Conservation (phyloP, 2,797 vertebrate genomes). For the Arnoldichthys spilopterus region DNA sequence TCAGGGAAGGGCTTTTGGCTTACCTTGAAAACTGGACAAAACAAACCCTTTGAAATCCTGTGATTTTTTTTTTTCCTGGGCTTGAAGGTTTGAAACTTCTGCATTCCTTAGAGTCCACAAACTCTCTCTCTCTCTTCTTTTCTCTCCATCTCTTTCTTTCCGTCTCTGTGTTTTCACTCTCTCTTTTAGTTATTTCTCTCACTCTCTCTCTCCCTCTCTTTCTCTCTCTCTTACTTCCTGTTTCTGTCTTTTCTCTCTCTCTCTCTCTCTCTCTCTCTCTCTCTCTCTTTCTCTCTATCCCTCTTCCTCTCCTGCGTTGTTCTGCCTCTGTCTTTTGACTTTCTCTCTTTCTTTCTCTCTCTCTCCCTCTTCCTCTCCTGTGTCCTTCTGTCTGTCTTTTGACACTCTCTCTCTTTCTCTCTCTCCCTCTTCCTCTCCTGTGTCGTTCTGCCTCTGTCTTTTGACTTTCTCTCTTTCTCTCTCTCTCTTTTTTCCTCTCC, state of each 20-base stretch:
- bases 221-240: no score
- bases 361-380: neutral
- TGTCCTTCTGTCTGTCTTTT: neutral
- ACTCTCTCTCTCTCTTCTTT: neutral
- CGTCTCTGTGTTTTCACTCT: no score
- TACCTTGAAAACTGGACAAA: constrained; percentile 73
- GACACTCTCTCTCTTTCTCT: no score
- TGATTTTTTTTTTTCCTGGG: constrained; percentile 49
- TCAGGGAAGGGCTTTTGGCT: constrained; percentile 47
- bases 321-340: no score
- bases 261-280: no score
- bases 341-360: neutral
- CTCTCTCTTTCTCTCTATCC: no score
- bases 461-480: neutral
- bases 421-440: neutral
- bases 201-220: neutral
- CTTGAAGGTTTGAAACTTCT: constrained; percentile 58
- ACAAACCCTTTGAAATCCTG: constrained; percentile 55
- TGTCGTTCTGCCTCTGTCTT: neutral
- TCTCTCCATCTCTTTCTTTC: neutral
- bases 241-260: no score
- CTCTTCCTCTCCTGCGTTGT: no score
- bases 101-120: constrained; percentile 58
- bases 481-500: no score
- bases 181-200: neutral